A percentile compares a stretch with the other conserved stretches of the same genome.
These are phyloP conservation scores for Dasyornis broadbenti DNA, from an alignment of 2,113 vertebrate species.

Conservation along the genomic window DNA sequence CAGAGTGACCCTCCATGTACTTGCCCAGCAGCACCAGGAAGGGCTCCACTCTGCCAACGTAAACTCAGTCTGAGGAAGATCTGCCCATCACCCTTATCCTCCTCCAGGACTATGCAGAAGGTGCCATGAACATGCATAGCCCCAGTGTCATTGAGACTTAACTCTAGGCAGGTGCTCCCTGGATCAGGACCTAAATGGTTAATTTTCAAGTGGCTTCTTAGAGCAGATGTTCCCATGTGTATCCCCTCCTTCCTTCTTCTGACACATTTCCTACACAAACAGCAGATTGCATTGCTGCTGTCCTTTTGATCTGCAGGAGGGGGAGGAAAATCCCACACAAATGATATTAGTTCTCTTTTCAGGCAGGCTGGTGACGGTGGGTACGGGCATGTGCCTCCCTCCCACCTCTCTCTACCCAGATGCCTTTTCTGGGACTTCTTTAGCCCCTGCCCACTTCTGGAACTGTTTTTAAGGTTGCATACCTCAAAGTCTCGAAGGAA, in stretches of 20 bases:
- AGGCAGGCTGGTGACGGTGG: background rate
- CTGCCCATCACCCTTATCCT: background rate
- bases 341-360: conserved; percentile 40
- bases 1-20: background rate
- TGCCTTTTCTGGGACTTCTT: background rate
- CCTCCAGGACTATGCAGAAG: background rate
- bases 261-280: conserved; percentile 68
- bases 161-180: background rate
- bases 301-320: conserved; percentile 61
- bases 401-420: background rate
- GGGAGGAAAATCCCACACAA: conserved; percentile 62
- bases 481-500: background rate
- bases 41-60: accelerated
- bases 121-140: accelerated
- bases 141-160: background rate
- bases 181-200: conserved; percentile 25
- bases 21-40: background rate
- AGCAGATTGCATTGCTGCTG: conserved; percentile 66
- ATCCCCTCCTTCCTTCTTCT: conserved; percentile 62
- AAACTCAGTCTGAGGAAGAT: background rate
- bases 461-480: background rate
- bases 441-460: background rate
- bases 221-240: conserved; percentile 63
- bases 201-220: conserved; percentile 57
- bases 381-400: background rate